These are phyloP conservation scores for Solenodon paradoxus DNA, from an alignment of 2,113 vertebrate genomes.

Conservation along the genomic window DNA sequence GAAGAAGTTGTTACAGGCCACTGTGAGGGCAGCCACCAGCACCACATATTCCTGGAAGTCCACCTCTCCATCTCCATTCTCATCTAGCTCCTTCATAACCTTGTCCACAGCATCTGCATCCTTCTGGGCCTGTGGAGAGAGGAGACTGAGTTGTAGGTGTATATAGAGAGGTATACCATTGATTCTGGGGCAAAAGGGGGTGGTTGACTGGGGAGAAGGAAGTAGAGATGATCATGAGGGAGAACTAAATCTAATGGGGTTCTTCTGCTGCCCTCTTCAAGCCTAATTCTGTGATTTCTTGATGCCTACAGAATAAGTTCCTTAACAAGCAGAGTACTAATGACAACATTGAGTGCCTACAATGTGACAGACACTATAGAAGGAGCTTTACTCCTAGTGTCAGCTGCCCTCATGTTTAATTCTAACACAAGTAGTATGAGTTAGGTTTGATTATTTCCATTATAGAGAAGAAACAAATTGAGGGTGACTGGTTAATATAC, in stretches of 20 bases:
- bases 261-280: background rate
- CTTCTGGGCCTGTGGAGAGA: slow-evolving; percentile 82
- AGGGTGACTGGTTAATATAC: background rate
- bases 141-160: background rate
- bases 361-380: background rate
- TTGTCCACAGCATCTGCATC: slow-evolving; percentile 88
- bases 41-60: slow-evolving; percentile 95
- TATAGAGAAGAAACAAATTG: background rate
- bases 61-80: slow-evolving; percentile 91
- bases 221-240: background rate
- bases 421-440: background rate
- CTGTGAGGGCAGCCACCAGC: slow-evolving; percentile 91
- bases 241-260: background rate
- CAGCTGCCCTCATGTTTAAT: background rate
- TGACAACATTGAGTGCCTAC: background rate
- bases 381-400: background rate
- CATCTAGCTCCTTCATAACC: slow-evolving; percentile 93
- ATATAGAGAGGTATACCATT: fast-evolving
- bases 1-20: slow-evolving; percentile 95
- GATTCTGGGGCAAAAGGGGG: background rate
- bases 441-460: background rate
- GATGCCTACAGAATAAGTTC: background rate
- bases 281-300: background rate
- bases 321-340: background rate
- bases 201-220: background rate